Conservation (phyloP, 1,140 invertebrate species). For the Heliconius congener region DNA sequence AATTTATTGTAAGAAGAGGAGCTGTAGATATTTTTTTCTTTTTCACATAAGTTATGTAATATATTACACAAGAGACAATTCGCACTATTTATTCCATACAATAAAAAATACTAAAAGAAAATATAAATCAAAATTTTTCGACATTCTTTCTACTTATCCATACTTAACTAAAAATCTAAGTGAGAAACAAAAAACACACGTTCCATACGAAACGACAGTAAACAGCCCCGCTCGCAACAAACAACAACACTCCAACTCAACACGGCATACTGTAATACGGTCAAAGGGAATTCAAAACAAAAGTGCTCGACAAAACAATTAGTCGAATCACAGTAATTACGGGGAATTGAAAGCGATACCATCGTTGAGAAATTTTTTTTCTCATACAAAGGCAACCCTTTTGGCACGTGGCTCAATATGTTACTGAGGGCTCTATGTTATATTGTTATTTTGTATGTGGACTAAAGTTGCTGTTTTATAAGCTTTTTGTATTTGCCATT, state of each 20-base stretch:
- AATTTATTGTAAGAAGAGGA: too few species aligned
- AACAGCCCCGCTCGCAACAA: slow-evolving; percentile 29
- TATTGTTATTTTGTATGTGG: slow-evolving; percentile 15
- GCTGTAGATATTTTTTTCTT: too few species aligned
- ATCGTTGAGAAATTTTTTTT: slow-evolving; percentile 60
- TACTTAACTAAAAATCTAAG: not conserved
- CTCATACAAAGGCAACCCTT: slow-evolving; percentile 66
- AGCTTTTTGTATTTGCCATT: not conserved
- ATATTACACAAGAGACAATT: too few species aligned
- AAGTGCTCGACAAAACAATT: slow-evolving; percentile 68
- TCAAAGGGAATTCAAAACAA: slow-evolving; percentile 73
- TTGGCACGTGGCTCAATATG: slow-evolving; percentile 66
- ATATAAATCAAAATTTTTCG: not conserved
- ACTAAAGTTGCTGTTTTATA: slow-evolving; percentile 10
- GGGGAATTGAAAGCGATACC: slow-evolving; percentile 71
- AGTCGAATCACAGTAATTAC: slow-evolving; percentile 73
- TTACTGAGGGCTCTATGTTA: slow-evolving; percentile 29
- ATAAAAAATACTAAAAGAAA: too few species aligned
- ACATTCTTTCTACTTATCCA: not conserved
- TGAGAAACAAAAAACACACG: not conserved
- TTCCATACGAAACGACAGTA: slow-evolving; percentile 16
- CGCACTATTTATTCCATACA: too few species aligned
- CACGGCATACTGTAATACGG: slow-evolving; percentile 69
- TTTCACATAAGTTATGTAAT: too few species aligned
- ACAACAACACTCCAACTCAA: slow-evolving; percentile 65